Conservation (phyloP, 1,140 invertebrate genomes). For the Drosophila pandora region DNA sequence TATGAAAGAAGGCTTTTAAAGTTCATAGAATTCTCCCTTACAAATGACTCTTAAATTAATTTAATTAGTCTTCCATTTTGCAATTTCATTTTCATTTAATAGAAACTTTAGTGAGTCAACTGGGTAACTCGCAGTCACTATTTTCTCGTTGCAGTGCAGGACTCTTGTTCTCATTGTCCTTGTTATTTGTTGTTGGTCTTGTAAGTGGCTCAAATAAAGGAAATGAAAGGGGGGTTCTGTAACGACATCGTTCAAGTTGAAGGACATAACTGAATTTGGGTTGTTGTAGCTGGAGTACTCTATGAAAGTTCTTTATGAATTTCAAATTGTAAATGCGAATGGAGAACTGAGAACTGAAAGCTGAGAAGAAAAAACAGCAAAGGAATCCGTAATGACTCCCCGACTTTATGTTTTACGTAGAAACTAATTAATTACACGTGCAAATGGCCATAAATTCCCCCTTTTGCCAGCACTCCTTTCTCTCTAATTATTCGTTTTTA, state of each 20-base stretch:
- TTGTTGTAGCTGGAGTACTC: conserved; percentile 30
- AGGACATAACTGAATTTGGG: conserved; percentile 61
- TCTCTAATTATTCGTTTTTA: conserved; percentile 34
- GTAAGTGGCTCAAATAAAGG: conserved; percentile 48
- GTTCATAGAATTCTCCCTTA: not conserved
- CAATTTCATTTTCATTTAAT: not conserved
- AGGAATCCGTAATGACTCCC: conserved; percentile 43
- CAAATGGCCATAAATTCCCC: conserved; percentile 72
- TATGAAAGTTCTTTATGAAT: conserved; percentile 64
- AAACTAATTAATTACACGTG: conserved; percentile 79
- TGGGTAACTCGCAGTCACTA: not conserved
- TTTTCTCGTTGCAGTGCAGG: conserved; percentile 12
- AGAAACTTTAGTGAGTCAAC: not conserved
- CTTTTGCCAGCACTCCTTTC: conserved; percentile 31
- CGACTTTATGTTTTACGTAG: conserved; percentile 27
- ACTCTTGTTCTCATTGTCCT: conserved; percentile 49
- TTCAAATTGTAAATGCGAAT: conserved; percentile 64
- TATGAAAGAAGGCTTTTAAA: too few relatives aligned
- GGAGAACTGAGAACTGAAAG: conserved; percentile 14
- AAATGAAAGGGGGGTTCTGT: conserved; percentile 24
- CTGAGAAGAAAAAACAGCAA: not conserved
- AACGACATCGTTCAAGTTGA: conserved; percentile 67
- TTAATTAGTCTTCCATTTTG: not conserved
- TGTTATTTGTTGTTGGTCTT: conserved; percentile 44
- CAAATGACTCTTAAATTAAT: not conserved